Evolutionary conservation across 2,888 invertebrate species (phyloP), one percentile per base, ranked within the genome.

Genomic region (Cosmopolites sordidus): DNA sequence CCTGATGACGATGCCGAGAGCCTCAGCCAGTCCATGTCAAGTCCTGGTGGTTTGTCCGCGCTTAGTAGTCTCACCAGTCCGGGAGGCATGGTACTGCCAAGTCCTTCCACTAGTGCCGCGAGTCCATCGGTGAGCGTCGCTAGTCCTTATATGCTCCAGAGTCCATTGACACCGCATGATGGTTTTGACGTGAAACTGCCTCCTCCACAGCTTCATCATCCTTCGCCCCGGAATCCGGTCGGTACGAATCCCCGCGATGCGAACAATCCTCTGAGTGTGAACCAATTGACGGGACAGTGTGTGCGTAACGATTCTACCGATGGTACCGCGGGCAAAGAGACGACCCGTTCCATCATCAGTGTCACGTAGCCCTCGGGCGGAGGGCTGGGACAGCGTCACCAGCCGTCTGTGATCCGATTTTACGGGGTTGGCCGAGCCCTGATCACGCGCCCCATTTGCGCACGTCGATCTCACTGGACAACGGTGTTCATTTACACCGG

Each of bases 241-340:
- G 92, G 92, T 55, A 91, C 92, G 42, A 92, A 92, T 76, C 92
- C 92, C 38, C 86, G 91, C 64, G 92, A 93, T 77, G 86, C 89
- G 61, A 93, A 93, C 78, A 92, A 93, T 78, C 93, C 93, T 51
- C 79, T 93, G 39, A 92, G 90, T 73, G 91, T 93, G 54, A 92
- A 92, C 68, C 92, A 92, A 76, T 78, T 93, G 63, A 92, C 91
- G 56, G 89, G 89, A 64, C 86, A 87, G 69, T 75, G 75, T 62
- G 68, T 71, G 18, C 66, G 72, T 60, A 73, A 70, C 61, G 72
- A 73, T 61, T 63, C 70, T 41, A 63, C 71, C 52, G 70, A 71
- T 62, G 64, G 69, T 53, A 68, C 67, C 53, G 66, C 66, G 54
- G 63, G 60, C 52, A 73, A 73, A 62, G 73, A 73, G 66, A 67